Evolutionary conservation across 2,113 vertebrate genomes (phyloP).

Genomic region (Microtus pennsylvanicus): DNA sequence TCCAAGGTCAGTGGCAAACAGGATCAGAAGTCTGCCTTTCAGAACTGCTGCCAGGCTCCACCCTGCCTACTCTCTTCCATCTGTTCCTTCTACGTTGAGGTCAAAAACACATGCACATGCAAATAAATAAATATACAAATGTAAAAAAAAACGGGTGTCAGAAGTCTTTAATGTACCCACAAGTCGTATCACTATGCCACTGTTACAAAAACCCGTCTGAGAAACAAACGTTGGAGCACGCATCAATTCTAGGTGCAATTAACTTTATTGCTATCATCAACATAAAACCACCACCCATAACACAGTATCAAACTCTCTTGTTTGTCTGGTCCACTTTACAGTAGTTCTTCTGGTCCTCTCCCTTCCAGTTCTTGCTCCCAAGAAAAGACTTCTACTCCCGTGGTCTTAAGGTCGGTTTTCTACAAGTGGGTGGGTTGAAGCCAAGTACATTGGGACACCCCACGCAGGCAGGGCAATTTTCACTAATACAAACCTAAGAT

Average conservation of each 20-base stretch:
- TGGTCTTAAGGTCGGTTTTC: background rate
- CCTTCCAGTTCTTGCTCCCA: background rate
- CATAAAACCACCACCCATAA: background rate
- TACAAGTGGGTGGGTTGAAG: no score
- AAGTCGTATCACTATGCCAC: background rate
- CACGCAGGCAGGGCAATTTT: background rate
- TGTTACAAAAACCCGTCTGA: background rate
- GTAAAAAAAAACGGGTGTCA: background rate
- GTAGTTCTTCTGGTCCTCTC: background rate
- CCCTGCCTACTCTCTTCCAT: accelerated
- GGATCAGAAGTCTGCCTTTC: background rate
- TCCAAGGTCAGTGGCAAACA: background rate
- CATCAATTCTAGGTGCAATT: background rate
- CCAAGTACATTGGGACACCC: background rate
- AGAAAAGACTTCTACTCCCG: background rate
- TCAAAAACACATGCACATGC: no score
- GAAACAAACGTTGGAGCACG: background rate
- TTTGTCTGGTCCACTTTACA: background rate
- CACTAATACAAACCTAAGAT: accelerated
- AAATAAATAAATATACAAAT: no score
- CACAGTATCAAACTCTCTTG: background rate
- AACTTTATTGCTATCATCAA: background rate
- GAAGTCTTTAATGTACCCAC: background rate
- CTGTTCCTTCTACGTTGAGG: background rate
- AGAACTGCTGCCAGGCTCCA: background rate